Evolutionary conservation across 1,140 invertebrate species (phyloP).

Genomic region (Cyrtorhinus lividipennis): DNA sequence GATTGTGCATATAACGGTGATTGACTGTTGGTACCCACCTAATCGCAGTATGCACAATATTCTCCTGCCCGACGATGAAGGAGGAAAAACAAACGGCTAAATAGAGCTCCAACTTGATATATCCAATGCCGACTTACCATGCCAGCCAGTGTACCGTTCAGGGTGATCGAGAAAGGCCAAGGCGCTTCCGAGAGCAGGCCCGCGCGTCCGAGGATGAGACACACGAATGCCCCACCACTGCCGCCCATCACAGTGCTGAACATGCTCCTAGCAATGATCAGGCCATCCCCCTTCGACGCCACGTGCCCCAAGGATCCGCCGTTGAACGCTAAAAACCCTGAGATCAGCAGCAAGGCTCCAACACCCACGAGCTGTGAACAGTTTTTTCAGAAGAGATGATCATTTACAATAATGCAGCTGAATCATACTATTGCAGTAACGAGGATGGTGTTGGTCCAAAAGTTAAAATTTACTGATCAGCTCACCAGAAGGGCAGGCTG

Average conservation of each 20-base stretch:
- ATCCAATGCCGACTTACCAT: slow-evolving; percentile 34
- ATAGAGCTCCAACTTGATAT: too few relatives aligned
- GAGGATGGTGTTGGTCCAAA: neutral
- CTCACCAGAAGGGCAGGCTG: too few relatives aligned
- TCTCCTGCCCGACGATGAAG: too few relatives aligned
- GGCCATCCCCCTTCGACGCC: slow-evolving; percentile 32
- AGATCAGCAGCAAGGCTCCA: slow-evolving; percentile 41
- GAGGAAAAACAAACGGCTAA: neutral
- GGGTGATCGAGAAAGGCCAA: slow-evolving; percentile 37
- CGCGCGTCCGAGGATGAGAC: slow-evolving; percentile 28
- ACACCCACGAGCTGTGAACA: slow-evolving; percentile 36
- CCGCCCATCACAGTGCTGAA: slow-evolving; percentile 40
- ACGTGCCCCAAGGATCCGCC: slow-evolving; percentile 38
- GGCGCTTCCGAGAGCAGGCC: slow-evolving; percentile 18
- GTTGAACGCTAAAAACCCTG: slow-evolving; percentile 45
- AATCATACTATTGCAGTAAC: too few relatives aligned
- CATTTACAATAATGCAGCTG: too few relatives aligned
- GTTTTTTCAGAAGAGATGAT: too few relatives aligned
- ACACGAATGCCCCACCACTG: slow-evolving; percentile 31
- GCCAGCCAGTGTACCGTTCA: slow-evolving; percentile 40
- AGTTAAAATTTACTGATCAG: neutral
- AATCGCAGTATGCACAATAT: too few relatives aligned
- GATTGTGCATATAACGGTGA: neutral
- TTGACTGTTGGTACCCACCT: too few relatives aligned
- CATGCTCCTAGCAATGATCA: slow-evolving; percentile 32